Evolutionary conservation across 1,140 invertebrate genomes (phyloP).

Genomic region (Ceratina calcarata): DNA sequence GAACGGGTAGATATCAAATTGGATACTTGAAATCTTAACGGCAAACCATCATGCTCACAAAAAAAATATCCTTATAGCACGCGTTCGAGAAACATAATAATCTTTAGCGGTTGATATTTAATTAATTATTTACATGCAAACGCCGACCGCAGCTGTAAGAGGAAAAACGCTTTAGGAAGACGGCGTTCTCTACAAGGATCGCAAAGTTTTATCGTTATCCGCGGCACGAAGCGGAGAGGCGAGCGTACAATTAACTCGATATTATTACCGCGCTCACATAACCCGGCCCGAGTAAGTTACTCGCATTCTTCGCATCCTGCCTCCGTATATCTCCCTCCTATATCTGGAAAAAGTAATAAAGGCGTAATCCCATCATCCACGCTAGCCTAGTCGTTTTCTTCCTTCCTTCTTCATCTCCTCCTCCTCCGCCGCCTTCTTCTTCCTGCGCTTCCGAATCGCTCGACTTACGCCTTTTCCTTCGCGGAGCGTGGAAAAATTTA

Average conservation of each 20-base stretch:
- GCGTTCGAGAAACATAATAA: too few species aligned
- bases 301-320: constrained; percentile 56
- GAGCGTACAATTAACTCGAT: constrained; percentile 69
- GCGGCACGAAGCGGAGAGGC: neutral
- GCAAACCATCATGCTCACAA: too few species aligned
- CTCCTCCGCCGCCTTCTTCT: constrained; percentile 24
- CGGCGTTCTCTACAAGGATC: neutral
- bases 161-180: neutral
- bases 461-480: constrained; percentile 20
- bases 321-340: constrained; percentile 41
- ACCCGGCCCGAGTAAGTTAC: constrained; percentile 57
- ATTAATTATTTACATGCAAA: too few species aligned
- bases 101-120: too few species aligned
- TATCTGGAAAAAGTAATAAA: constrained; percentile 50
- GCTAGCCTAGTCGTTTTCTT: constrained; percentile 35
- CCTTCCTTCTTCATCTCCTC: constrained; percentile 18
- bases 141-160: too few species aligned
- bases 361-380: constrained; percentile 54
- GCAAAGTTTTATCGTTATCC: constrained; percentile 45
- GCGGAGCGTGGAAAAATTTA: constrained; percentile 34
- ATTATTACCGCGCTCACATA: constrained; percentile 67
- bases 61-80: too few species aligned
- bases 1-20: neutral
- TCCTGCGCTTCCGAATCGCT: neutral
- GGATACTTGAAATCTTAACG: neutral